Evolutionary conservation across 2,888 invertebrate genomes (phyloP), one percentile per base, ranked within the genome.

Genomic region (Drosophila paranaensis): DNA sequence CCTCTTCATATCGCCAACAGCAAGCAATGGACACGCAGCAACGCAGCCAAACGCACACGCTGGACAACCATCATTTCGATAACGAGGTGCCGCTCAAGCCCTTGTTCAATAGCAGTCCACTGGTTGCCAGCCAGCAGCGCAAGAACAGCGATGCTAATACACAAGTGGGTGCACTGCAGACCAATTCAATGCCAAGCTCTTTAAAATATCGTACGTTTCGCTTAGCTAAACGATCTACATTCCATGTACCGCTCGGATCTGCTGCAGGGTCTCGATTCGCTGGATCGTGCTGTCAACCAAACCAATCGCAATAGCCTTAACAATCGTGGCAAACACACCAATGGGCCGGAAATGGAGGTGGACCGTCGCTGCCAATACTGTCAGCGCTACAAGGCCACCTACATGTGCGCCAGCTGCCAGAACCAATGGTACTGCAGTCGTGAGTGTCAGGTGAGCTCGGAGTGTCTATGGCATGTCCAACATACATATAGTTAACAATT

Each of bases 341-440:
- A 83, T 10, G 86, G 82, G 9, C 40, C 64, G 13, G 61, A 61
- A n/a, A 8, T 8, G 3, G 64, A 77, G 1, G 9, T 45, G 10
- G 62, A 61, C 2, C 62, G 45, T 8, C 40, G 40, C 79, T 98
- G 97, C 92, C 97, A 97, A 94, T 97, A 97, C 78, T 98, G 97
- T 92, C 95, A 96, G 81, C 95, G 95, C 68, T 94, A 95, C 75
- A 95, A 96, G 85, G 97, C 97, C 71, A 97, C 96, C 93, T 97
- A 96, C 91, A 97, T 97, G 48, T 98, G 97, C 92, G 97, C 97
- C 50, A 97, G 97, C 56, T 98, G 97, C 92, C 96, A 96, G 79
- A 97, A 97, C 93, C 97, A 97, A 93, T 98, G 98, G 97, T 98
- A 98, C 93, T 98, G 98, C 94, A 97, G 97, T 91, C 94, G 97